Percentiles rank a stretch among this genome's conserved stretches.
These are phyloP conservation scores for Chalcosyrphus nemorum DNA, from an alignment of 2,888 invertebrate genomes.

Conservation along the genomic window DNA sequence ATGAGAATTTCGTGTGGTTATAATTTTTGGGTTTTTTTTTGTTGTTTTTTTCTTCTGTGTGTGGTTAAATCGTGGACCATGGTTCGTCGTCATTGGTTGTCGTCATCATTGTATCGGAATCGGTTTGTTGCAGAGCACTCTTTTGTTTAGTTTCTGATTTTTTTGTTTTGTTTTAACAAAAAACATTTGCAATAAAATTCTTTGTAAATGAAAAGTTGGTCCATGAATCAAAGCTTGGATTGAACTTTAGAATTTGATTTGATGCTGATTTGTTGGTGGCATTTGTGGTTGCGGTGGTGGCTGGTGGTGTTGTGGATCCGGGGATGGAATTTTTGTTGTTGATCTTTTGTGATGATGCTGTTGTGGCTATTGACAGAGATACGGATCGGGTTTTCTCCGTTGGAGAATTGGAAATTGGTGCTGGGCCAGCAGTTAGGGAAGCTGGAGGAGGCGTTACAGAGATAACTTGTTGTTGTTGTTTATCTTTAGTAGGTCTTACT, in stretches of 20 bases:
- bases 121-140: constrained; percentile 24
- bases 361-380: constrained; percentile 66
- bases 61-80: constrained; percentile 59
- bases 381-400: constrained; percentile 59
- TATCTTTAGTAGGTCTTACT: constrained; percentile 46
- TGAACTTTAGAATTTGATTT: constrained; percentile 76
- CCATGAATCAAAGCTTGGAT: constrained; percentile 81
- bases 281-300: constrained; percentile 37
- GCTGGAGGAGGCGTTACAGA: constrained; percentile 49
- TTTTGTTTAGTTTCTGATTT: no score
- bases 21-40: constrained; percentile 6
- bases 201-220: constrained; percentile 82
- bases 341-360: constrained; percentile 64
- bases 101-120: constrained; percentile 48
- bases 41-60: constrained; percentile 22
- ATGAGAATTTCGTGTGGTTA: constrained; percentile 3
- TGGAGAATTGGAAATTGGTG: constrained; percentile 73
- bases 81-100: constrained; percentile 58
- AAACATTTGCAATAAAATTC: constrained; percentile 81
- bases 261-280: constrained; percentile 61
- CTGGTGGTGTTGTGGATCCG: constrained; percentile 70
- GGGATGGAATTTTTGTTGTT: constrained; percentile 69
- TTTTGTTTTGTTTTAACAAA: no score
- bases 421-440: constrained; percentile 68
- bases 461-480: constrained; percentile 47